Evolutionary conservation across 1,140 invertebrate genomes (phyloP).

Genomic region (Acromyrmex charruanus): DNA sequence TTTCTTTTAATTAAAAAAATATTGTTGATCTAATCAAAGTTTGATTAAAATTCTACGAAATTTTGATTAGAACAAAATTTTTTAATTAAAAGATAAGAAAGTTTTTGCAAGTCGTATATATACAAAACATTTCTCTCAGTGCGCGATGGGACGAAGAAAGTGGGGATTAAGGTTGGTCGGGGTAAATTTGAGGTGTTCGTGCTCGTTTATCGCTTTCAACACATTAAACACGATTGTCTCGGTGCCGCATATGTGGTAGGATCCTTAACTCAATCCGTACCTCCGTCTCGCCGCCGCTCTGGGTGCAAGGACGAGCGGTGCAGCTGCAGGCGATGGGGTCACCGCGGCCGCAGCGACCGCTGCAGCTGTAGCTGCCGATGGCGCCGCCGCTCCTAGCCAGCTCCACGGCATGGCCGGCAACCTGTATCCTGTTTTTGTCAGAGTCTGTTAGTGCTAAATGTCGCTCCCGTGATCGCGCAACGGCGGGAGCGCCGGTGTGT

Average conservation of each 20-base stretch:
- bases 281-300: constrained; percentile 85
- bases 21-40: no score
- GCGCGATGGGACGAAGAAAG: background rate
- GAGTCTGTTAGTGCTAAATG: constrained; percentile 64
- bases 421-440: constrained; percentile 84
- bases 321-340: constrained; percentile 84
- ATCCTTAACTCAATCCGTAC: constrained; percentile 66
- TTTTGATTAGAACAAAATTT: no score
- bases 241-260: constrained; percentile 33
- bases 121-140: no score
- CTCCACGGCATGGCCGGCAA: constrained; percentile 86
- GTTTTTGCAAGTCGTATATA: no score
- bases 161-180: background rate
- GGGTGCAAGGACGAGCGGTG: constrained; percentile 85
- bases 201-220: constrained; percentile 46
- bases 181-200: constrained; percentile 37
- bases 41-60: no score
- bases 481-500: constrained; percentile 11
- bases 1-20: no score
- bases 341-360: constrained; percentile 85
- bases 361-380: constrained; percentile 85
- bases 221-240: background rate
- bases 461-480: constrained; percentile 17
- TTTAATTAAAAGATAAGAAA: no score
- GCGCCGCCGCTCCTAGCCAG: constrained; percentile 84